These are phyloP conservation scores for Pristionchus arcanus DNA, from an alignment of 2,888 invertebrate species.

Conservation along the genomic window DNA sequence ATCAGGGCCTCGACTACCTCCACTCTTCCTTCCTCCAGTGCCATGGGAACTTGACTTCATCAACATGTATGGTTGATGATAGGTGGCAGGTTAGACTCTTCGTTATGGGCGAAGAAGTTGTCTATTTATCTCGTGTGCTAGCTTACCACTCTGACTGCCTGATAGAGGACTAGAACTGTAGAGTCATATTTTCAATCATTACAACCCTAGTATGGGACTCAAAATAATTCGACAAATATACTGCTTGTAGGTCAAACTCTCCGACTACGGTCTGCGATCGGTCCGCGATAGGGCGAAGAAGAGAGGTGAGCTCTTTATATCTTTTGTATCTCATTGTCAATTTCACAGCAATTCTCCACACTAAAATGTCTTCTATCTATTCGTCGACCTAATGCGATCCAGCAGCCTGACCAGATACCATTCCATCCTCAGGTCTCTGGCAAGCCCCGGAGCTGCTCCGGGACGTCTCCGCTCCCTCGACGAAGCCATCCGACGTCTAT, in stretches of 20 bases:
- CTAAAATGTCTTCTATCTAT: too few relatives aligned
- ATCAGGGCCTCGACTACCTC: conserved; percentile 48
- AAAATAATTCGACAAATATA: background rate
- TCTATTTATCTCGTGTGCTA: too few relatives aligned
- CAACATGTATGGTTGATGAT: conserved; percentile 47
- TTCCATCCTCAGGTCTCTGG: conserved; percentile 44
- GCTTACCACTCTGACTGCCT: too few relatives aligned
- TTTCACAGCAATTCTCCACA: background rate
- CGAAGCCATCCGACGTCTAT: conserved; percentile 44
- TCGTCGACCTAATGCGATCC: too few relatives aligned
- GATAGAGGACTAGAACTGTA: too few relatives aligned
- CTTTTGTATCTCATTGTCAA: too few relatives aligned
- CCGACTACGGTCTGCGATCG: conserved; percentile 50
- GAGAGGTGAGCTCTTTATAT: background rate
- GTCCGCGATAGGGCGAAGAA: conserved; percentile 18
- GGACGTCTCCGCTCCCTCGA: background rate
- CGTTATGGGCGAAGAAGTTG: too few relatives aligned
- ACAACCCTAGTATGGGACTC: too few relatives aligned
- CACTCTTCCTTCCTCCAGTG: conserved; percentile 49
- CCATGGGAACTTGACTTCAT: conserved; percentile 52
- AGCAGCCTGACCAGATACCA: too few relatives aligned
- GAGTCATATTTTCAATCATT: too few relatives aligned
- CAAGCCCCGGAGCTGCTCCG: conserved; percentile 50
- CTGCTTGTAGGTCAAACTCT: conserved; percentile 56
- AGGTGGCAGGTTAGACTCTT: conserved; percentile 49